Percentiles rank a stretch among this genome's conserved stretches.
Evolutionary conservation across 2,888 invertebrate species (phyloP).

Genomic region (Clivina fossor): DNA sequence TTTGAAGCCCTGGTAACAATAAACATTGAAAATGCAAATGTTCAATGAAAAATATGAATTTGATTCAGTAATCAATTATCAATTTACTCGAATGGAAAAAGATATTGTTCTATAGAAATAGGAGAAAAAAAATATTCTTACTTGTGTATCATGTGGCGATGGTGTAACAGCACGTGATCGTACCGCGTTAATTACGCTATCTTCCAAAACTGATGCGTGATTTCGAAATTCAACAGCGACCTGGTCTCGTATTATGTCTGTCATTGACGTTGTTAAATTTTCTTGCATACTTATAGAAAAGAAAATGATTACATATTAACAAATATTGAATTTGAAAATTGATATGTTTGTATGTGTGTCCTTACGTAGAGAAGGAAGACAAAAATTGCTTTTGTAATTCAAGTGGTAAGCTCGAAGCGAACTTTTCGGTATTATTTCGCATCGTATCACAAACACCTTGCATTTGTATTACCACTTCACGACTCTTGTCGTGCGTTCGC

Average conservation of each 20-base stretch:
- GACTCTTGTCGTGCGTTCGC: slow-evolving; percentile 51
- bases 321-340: background rate
- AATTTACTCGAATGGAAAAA: no score
- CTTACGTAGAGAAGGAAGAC: slow-evolving; percentile 49
- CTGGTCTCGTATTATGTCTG: slow-evolving; percentile 53
- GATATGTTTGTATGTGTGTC: background rate
- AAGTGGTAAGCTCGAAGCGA: slow-evolving; percentile 45
- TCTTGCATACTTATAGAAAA: slow-evolving; percentile 51
- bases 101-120: no score
- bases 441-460: slow-evolving; percentile 51
- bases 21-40: no score
- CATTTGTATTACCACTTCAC: slow-evolving; percentile 52
- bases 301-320: slow-evolving; percentile 7
- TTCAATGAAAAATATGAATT: no score
- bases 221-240: slow-evolving; percentile 57
- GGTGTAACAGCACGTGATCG: slow-evolving; percentile 76
- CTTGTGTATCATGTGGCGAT: slow-evolving; percentile 63
- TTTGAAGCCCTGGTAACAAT: no score
- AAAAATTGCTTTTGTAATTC: slow-evolving; percentile 51
- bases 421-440: slow-evolving; percentile 49
- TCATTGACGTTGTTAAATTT: slow-evolving; percentile 49
- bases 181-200: slow-evolving; percentile 61
- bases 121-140: slow-evolving; percentile 41
- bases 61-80: no score
- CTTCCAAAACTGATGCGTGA: slow-evolving; percentile 62